Percentiles rank a stretch among this genome's conserved stretches.
These are phyloP conservation scores for Eledona agricola DNA, from an alignment of 2,888 invertebrate species.

Conservation along the genomic window DNA sequence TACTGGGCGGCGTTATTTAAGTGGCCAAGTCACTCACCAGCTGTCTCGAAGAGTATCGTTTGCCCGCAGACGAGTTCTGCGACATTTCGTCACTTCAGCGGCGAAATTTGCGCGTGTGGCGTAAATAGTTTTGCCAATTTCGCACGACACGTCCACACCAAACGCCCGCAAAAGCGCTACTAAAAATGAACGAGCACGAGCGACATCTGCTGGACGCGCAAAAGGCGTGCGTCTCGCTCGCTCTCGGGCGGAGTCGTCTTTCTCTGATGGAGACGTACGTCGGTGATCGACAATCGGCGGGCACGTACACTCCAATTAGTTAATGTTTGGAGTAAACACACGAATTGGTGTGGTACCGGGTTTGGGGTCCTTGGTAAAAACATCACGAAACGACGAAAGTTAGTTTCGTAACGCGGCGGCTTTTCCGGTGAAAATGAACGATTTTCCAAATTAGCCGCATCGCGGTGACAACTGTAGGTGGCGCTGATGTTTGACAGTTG, in stretches of 20 bases:
- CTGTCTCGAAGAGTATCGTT: conserved; percentile 70
- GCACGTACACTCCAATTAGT: conserved; percentile 14
- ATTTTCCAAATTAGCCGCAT: too few relatives aligned
- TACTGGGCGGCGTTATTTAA: too few relatives aligned
- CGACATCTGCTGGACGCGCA: conserved; percentile 1
- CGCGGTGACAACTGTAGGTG: too few relatives aligned
- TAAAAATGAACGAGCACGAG: conserved; percentile 47
- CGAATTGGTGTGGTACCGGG: too few relatives aligned
- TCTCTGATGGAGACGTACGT: not conserved
- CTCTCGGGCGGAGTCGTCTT: not conserved
- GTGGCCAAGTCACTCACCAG: too few relatives aligned
- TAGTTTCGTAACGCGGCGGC: too few relatives aligned
- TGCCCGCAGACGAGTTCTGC: conserved; percentile 64
- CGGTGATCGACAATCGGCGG: conserved; percentile 5
- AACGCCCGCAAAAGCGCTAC: conserved; percentile 58
- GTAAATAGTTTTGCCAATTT: conserved; percentile 48
- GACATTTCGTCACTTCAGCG: conserved; percentile 54
- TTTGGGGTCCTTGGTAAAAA: too few relatives aligned
- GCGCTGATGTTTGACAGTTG: too few relatives aligned
- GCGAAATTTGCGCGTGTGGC: conserved; percentile 62
- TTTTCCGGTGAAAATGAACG: too few relatives aligned
- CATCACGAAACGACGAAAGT: too few relatives aligned
- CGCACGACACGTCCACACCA: conserved; percentile 50
- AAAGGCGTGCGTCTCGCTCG: not conserved
- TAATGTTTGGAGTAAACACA: too few relatives aligned